Conservation (phyloP, 2,113 vertebrate genomes). For the Nettapus auritus region DNA sequence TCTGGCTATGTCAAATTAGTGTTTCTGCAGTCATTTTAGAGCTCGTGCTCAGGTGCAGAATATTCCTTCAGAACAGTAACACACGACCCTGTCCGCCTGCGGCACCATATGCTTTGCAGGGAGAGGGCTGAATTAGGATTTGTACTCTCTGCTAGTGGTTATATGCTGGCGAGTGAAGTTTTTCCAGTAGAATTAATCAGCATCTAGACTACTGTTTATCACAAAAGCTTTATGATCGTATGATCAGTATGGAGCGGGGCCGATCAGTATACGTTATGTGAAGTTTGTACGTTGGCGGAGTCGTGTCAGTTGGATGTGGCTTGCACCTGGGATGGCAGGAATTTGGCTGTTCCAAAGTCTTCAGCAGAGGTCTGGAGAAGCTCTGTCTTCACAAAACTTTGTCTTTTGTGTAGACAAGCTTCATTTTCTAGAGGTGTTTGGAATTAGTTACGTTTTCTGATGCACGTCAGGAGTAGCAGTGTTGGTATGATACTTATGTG, state of each 20-base stretch:
- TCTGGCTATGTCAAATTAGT: background rate
- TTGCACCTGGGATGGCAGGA: background rate
- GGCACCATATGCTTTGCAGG: background rate
- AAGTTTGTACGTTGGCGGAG: background rate
- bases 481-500: background rate
- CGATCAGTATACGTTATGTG: background rate
- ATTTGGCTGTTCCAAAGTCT: background rate
- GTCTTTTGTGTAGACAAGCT: background rate
- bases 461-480: background rate
- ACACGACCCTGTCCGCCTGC: background rate
- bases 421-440: background rate
- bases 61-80: background rate
- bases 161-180: background rate
- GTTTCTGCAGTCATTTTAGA: background rate
- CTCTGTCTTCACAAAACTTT: background rate
- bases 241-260: background rate
- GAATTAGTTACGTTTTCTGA: background rate
- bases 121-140: background rate
- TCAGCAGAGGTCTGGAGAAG: background rate
- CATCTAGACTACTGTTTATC: background rate
- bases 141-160: background rate
- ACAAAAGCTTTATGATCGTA: background rate
- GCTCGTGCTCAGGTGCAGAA: background rate
- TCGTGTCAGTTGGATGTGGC: background rate
- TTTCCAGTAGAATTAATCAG: background rate